Percentiles rank a stretch among this genome's conserved stretches.
These are phyloP conservation scores for Phrynocephalus forsythii DNA, from an alignment of 2,797 vertebrate species.

Conservation along the genomic window DNA sequence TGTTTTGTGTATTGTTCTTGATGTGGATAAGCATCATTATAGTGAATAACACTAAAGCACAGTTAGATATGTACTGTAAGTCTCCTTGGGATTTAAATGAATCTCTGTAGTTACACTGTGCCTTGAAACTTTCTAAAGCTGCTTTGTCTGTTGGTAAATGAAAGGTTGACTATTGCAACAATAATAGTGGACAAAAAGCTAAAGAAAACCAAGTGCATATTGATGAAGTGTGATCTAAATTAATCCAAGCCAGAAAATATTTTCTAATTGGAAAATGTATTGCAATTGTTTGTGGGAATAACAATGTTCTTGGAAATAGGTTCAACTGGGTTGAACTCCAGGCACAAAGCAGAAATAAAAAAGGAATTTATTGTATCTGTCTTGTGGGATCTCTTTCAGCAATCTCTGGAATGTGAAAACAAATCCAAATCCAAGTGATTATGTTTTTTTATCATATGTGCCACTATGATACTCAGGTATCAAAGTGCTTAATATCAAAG, in stretches of 20 bases:
- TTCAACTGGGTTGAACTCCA: slow-evolving; percentile 5
- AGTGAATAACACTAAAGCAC: neutral
- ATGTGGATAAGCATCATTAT: neutral
- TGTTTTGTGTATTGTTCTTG: neutral
- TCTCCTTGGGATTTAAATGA: slow-evolving; percentile 5
- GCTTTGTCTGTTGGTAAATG: slow-evolving; percentile 8
- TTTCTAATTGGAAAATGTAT: neutral
- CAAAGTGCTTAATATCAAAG: slow-evolving; percentile 34
- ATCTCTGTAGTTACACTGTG: neutral
- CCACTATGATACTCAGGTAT: neutral
- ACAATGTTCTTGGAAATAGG: neutral
- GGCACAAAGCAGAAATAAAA: slow-evolving; percentile 11
- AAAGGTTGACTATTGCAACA: neutral
- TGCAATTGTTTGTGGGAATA: neutral
- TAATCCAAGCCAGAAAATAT: neutral
- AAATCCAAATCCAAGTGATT: neutral
- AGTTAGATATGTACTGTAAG: neutral
- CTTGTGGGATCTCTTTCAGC: slow-evolving; percentile 13
- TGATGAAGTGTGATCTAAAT: neutral
- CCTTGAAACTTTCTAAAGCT: neutral
- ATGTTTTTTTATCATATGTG: slow-evolving; percentile 1
- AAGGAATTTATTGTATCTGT: neutral
- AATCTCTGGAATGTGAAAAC: slow-evolving; percentile 24
- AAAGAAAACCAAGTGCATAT: neutral
- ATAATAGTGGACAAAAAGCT: neutral